Percentiles rank a stretch among this genome's conserved stretches.
These are phyloP conservation scores for Spodoptera litura DNA, from an alignment of 1,140 invertebrate genomes.

Conservation along the genomic window DNA sequence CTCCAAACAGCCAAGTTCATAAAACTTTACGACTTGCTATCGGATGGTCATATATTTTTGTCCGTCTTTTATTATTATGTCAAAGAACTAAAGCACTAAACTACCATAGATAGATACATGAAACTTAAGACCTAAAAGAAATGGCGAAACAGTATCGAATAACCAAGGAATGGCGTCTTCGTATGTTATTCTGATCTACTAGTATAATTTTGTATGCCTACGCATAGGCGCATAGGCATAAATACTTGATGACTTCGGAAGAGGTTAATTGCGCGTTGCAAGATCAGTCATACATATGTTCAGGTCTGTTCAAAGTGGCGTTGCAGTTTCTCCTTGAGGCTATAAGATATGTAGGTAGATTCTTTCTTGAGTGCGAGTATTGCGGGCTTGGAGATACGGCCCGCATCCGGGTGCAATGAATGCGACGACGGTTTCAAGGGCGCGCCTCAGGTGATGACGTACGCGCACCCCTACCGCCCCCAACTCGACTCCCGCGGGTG, in stretches of 20 bases:
- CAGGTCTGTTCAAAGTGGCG: conserved; percentile 17
- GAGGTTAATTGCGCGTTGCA: not conserved
- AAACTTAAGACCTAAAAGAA: no score
- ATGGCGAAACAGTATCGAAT: no score
- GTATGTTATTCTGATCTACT: no score
- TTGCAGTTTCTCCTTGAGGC: conserved; percentile 42
- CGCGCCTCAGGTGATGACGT: conserved; percentile 85
- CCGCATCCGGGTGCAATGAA: conserved; percentile 85
- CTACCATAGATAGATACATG: no score
- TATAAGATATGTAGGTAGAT: conserved; percentile 62
- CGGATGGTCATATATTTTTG: no score
- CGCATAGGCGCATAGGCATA: no score
- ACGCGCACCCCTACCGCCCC: conserved; percentile 77
- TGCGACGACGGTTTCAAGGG: conserved; percentile 85
- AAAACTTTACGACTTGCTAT: no score
- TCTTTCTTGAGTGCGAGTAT: conserved; percentile 73
- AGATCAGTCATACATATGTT: not conserved
- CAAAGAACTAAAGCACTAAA: no score
- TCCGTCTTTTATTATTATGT: no score
- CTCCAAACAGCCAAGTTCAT: no score
- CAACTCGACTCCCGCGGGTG: conserved; percentile 76
- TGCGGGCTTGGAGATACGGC: conserved; percentile 74
- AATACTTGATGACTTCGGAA: not conserved
- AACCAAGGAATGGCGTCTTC: no score
- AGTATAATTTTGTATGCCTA: no score